phyloP scores from a whole-genome alignment of 2,113 vertebrate genomes.

The Eubucco bourcierii region DNA sequence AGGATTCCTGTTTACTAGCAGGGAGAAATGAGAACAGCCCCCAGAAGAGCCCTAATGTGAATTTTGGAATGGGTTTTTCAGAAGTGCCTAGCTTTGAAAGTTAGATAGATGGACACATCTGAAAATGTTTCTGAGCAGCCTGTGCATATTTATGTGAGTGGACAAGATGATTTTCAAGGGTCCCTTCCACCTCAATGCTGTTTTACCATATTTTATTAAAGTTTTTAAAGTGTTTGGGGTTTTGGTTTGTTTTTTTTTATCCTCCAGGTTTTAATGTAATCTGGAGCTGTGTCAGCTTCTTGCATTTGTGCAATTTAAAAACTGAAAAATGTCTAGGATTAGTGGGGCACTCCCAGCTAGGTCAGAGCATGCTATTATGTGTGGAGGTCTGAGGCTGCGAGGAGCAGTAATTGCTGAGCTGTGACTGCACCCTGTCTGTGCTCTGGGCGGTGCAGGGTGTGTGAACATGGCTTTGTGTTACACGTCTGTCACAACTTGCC shows the following conservation, averaged over 20 bases:
- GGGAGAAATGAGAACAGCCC: background rate
- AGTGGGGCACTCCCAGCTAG: slow-evolving; percentile 20
- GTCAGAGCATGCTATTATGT: slow-evolving; percentile 12
- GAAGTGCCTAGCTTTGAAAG: background rate
- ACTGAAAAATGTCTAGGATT: slow-evolving; percentile 25
- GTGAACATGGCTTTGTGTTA: background rate
- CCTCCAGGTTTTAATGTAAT: background rate
- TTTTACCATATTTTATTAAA: background rate
- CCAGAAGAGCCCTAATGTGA: background rate
- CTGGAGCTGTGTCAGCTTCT: background rate
- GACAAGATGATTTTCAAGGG: background rate
- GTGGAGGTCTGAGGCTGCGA: background rate
- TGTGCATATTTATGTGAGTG: background rate
- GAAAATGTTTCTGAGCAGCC: background rate
- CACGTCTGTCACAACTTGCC: slow-evolving; percentile 59
- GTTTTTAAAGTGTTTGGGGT: background rate
- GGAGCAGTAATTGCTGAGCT: slow-evolving; percentile 36
- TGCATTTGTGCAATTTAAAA: slow-evolving; percentile 1
- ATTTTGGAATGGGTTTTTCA: background rate
- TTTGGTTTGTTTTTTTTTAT: background rate
- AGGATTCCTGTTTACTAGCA: background rate
- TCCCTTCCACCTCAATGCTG: no score
- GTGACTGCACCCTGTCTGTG: background rate
- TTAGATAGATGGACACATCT: background rate
- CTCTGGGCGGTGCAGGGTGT: slow-evolving; percentile 53